These are phyloP conservation scores for Acheta domesticus DNA, from an alignment of 2,888 invertebrate genomes.

Conservation along the genomic window DNA sequence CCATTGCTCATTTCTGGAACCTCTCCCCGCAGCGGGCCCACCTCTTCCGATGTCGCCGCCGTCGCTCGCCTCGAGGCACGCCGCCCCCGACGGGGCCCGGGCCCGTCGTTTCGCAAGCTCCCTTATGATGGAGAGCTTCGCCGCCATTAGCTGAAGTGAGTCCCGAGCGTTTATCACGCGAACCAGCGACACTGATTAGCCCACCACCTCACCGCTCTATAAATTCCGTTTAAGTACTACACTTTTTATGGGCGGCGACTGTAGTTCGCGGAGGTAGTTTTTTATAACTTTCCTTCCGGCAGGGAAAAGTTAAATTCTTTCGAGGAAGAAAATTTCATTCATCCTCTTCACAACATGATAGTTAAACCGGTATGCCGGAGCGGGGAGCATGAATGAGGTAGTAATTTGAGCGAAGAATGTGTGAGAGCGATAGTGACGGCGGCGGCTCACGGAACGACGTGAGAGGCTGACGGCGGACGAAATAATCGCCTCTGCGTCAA, in stretches of 20 bases:
- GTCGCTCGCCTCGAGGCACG: neutral
- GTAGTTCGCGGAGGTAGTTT: neutral
- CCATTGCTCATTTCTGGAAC: too few relatives aligned
- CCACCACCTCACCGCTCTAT: neutral
- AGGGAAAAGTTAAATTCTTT: constrained; percentile 9
- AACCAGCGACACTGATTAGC: constrained; percentile 7
- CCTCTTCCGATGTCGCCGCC: neutral
- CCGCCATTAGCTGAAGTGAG: neutral
- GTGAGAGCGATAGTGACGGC: too few relatives aligned
- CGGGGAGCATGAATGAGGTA: too few relatives aligned
- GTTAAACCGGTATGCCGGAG: too few relatives aligned
- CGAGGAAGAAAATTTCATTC: constrained; percentile 6
- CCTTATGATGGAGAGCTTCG: neutral
- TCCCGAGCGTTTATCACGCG: neutral
- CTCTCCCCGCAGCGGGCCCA: neutral
- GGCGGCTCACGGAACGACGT: too few relatives aligned
- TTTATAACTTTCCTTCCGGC: neutral
- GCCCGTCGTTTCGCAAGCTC: neutral
- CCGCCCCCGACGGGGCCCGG: too few relatives aligned
- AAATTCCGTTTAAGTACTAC: constrained; percentile 6
- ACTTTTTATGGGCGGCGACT: neutral
- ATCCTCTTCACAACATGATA: neutral
- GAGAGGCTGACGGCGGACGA: too few relatives aligned
- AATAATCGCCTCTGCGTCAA: too few relatives aligned
- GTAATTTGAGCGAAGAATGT: too few relatives aligned